A percentile compares a stretch with the other conserved stretches of the same genome.
Evolutionary conservation across 2,113 vertebrate genomes (phyloP).

Genomic region (Lichenostomus cassidix): DNA sequence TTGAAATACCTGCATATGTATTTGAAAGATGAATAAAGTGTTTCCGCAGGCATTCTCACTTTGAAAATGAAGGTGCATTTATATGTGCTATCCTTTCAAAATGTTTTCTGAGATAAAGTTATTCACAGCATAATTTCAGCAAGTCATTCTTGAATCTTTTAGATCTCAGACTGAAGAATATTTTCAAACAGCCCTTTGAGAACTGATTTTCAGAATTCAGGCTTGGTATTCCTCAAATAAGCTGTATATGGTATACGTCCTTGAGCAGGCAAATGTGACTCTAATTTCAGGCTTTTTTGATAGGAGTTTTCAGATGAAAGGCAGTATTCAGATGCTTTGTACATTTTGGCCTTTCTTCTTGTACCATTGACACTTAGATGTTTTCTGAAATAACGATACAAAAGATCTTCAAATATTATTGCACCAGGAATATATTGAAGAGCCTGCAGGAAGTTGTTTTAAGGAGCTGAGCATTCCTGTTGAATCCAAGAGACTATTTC

Average conservation of each 20-base stretch:
- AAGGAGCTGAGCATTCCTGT: background rate
- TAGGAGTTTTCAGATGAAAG: background rate
- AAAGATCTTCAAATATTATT: background rate
- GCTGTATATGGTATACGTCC: background rate
- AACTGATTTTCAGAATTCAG: background rate
- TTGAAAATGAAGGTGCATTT: background rate
- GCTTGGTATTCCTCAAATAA: background rate
- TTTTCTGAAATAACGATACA: background rate
- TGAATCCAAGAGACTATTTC: background rate
- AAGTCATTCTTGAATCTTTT: conserved; percentile 19
- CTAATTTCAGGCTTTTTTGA: background rate
- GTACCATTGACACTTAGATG: background rate
- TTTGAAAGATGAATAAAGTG: conserved; percentile 13
- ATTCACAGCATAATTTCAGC: conserved; percentile 13
- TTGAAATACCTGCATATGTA: background rate
- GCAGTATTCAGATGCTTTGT: background rate
- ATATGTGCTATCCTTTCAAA: background rate
- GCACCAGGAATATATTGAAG: background rate
- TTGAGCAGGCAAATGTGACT: background rate
- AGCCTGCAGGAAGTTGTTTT: background rate
- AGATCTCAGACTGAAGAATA: conserved; percentile 5
- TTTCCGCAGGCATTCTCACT: background rate
- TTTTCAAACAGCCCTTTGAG: conserved; percentile 34
- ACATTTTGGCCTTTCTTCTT: background rate
- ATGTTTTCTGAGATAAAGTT: conserved; percentile 20